Evolutionary conservation across 2,888 invertebrate species (phyloP).

Genomic region (Rhamnusium bicolor): DNA sequence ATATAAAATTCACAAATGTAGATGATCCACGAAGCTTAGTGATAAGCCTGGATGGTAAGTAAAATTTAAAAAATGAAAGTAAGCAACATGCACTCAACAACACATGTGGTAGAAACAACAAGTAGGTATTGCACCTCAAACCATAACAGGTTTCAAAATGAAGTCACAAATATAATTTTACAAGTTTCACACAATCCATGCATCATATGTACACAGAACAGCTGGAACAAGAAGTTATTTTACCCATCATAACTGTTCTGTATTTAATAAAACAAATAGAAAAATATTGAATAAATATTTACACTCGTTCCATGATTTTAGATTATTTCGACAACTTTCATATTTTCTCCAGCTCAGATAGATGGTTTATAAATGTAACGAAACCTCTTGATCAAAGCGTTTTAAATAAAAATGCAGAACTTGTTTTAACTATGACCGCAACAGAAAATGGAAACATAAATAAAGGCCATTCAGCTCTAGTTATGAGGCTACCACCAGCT

Average conservation of each 20-base stretch:
- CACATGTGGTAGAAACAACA: too few species aligned
- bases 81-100: too few species aligned
- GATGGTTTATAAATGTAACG: conserved; percentile 4
- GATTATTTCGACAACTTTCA: not conserved
- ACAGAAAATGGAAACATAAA: not conserved
- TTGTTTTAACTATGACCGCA: conserved; percentile 23
- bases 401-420: conserved; percentile 1
- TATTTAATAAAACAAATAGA: too few species aligned
- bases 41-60: conserved; percentile 13
- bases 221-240: too few species aligned
- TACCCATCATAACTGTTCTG: too few species aligned
- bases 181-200: too few species aligned
- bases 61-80: too few species aligned
- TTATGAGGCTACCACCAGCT: conserved; percentile 21
- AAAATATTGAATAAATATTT: too few species aligned
- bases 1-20: not conserved
- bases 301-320: too few species aligned
- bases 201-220: too few species aligned
- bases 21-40: not conserved
- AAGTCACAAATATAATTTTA: not conserved
- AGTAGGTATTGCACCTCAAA: not conserved
- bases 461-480: conserved; percentile 26
- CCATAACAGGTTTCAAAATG: not conserved
- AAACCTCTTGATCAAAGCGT: not conserved
- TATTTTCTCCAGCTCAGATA: not conserved